Base-by-base conservation (phyloP, 1,140 invertebrate species). In the Hetaerina americana region DNA sequence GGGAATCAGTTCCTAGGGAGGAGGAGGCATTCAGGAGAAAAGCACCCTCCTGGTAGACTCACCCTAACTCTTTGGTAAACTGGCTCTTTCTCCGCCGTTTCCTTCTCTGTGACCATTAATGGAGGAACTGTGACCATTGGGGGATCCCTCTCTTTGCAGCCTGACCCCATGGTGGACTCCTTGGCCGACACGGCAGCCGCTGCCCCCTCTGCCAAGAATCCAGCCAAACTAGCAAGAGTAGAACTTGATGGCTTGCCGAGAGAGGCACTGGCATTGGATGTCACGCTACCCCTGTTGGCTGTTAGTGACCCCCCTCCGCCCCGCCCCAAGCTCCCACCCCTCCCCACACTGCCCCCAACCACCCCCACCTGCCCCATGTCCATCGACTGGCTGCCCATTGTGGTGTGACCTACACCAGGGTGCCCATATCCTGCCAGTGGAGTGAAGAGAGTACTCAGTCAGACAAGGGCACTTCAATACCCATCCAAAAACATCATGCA, bases 161-260 rank as follows among this genome's bases (percentile, higher is more conserved):
- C 67, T 27, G 26, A 57, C 40, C 31, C 31, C 5, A 40, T 5
- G 15, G 31, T 8, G 6, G 15, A 12, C 10, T 57, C 25, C 10
- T 70, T 70, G 68, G 67, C 70, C 8, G 72, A 57, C 12, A 72
- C 70, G 0, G 73, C 66, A 10, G 75, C 70, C 29, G 78, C 40
- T 1, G 40, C 40, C 76, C 22, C 72, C 74, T 79, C 79, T 26
- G 77, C 77, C 15, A 90, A 83, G 12, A 93, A 79, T 25, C 91
- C 91, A 5, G 92, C 91, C 18, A 94, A 82, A 76, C 90, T 92
- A 0, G 90, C 91, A 27, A 95, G 81, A 0, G 92, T 92, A 0
- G 90, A 89, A 29, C 89, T 90, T 1, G 90, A 90, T 6, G 92
- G 92, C 79, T 93, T 93, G 10, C 92, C 91, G 27, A 90, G 87